Conservation (phyloP, 2,113 vertebrate genomes). For the Gorsachius goisagi region DNA sequence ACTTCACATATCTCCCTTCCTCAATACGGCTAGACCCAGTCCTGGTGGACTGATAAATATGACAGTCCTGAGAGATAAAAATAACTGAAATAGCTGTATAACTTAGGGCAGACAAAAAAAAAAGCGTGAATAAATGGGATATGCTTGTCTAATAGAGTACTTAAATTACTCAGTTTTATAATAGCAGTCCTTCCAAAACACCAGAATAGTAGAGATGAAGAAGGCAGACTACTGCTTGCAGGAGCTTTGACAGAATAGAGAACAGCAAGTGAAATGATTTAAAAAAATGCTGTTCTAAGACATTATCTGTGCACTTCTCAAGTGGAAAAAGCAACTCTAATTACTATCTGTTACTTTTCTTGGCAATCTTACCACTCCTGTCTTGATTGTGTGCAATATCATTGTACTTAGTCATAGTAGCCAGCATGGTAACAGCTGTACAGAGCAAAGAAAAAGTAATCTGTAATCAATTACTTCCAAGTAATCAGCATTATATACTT, state of each 20-base stretch:
- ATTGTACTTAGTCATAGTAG: not conserved
- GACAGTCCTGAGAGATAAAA: not conserved
- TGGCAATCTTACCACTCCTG: not conserved
- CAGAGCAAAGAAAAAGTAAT: not conserved
- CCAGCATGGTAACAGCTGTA: not conserved
- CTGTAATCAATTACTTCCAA: conserved; percentile 14
- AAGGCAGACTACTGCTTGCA: not conserved
- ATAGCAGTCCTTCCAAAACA: not conserved
- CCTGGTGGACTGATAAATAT: not conserved
- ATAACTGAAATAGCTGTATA: not conserved
- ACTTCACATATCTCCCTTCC: not conserved
- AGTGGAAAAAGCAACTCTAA: not conserved
- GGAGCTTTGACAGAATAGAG: not conserved
- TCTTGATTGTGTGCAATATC: not conserved
- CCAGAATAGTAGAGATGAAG: not conserved
- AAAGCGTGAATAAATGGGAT: not conserved
- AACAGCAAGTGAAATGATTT: not conserved
- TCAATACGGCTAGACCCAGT: not conserved
- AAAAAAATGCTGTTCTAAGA: not conserved
- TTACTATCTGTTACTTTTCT: not conserved
- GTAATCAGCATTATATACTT: not conserved
- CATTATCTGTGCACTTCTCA: not conserved
- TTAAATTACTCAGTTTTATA: not conserved
- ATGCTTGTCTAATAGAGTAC: not conserved
- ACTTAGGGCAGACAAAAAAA: not conserved